phyloP scores from a whole-genome alignment of 2,113 vertebrate species.

The Ammospiza caudacuta region DNA sequence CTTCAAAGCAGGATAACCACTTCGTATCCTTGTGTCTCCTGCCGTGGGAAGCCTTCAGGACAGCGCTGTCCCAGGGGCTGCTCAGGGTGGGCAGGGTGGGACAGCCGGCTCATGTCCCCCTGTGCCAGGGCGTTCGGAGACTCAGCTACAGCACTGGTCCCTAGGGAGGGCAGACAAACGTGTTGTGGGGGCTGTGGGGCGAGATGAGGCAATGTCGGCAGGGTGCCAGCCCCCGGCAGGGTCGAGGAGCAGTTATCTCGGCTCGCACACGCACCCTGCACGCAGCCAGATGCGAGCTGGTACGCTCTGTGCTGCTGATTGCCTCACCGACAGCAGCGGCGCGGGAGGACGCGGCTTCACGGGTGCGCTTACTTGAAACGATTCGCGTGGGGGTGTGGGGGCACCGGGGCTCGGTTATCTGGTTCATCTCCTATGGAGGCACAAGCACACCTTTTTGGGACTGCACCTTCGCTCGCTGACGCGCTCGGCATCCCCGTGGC shows the following conservation, averaged over 20 bases:
- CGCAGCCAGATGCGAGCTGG: conserved; percentile 16
- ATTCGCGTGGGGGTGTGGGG: background rate
- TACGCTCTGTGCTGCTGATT: conserved; percentile 15
- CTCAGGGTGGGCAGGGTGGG: rapidly evolving
- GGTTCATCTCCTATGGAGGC: background rate
- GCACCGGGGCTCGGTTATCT: rapidly evolving
- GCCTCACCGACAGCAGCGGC: background rate
- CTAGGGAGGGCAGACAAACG: background rate
- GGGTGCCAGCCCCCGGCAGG: conserved; percentile 2
- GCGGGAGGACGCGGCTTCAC: background rate
- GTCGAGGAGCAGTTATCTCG: conserved; percentile 26
- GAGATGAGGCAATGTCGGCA: conserved; percentile 18
- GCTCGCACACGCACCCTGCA: conserved; percentile 15
- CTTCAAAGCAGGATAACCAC: background rate
- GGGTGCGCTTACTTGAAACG: background rate
- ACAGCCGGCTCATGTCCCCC: rapidly evolving
- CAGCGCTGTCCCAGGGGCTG: background rate
- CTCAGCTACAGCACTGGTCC: rapidly evolving
- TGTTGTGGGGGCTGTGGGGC: background rate
- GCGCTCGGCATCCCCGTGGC: rapidly evolving
- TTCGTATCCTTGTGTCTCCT: rapidly evolving
- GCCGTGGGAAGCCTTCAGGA: background rate
- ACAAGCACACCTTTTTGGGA: background rate
- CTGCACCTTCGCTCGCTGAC: background rate
- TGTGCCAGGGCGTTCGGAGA: rapidly evolving